phyloP scores from a whole-genome alignment of 2,113 vertebrate species.

The Perognathus longimembris region DNA sequence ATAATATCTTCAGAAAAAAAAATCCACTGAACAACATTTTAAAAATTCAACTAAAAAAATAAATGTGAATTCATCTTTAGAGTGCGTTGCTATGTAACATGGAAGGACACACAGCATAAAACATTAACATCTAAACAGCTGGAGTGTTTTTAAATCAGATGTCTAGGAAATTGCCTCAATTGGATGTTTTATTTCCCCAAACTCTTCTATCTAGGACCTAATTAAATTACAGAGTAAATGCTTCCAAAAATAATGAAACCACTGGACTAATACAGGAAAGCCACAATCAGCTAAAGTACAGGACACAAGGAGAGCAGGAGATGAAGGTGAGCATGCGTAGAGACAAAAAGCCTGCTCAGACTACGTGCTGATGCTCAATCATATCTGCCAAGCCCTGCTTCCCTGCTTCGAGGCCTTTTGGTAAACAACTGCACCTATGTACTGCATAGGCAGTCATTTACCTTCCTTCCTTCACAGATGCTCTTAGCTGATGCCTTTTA shows the following conservation, averaged over 20 bases:
- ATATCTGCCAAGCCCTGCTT: not conserved
- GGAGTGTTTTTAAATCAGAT: constrained; percentile 22
- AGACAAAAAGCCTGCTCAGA: not conserved
- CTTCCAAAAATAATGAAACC: constrained; percentile 45
- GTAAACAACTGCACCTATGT: not conserved
- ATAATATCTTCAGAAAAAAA: constrained; percentile 23
- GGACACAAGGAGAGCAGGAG: not conserved
- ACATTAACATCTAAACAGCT: not conserved
- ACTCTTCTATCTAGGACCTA: constrained; percentile 25
- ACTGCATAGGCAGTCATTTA: not conserved
- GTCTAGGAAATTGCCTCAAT: not conserved
- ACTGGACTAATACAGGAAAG: constrained; percentile 31
- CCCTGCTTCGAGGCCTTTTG: not conserved
- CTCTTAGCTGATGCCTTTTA: not conserved
- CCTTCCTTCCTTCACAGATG: not conserved
- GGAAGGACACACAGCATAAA: too few species aligned
- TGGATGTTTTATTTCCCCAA: constrained; percentile 5
- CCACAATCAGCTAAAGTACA: not conserved
- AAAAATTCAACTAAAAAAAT: constrained; percentile 15
- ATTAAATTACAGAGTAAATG: constrained; percentile 58
- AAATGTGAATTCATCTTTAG: constrained; percentile 53
- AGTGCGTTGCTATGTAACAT: not conserved
- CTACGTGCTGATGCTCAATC: not conserved
- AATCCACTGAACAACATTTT: constrained; percentile 38
- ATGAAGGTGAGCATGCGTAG: not conserved